Conservation (phyloP, 2,888 invertebrate species). For the Apamea anceps region DNA sequence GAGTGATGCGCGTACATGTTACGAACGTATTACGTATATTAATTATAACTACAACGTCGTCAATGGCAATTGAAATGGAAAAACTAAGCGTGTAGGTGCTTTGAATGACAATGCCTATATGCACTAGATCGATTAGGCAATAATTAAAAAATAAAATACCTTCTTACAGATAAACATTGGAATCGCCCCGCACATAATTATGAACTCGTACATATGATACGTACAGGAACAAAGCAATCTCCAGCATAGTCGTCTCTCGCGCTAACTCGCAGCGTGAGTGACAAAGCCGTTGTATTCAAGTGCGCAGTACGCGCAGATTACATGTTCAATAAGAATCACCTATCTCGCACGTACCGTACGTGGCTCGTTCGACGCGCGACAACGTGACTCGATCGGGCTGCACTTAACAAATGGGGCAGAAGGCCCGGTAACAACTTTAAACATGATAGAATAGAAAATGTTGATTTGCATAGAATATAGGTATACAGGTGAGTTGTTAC, state of each 20-base stretch:
- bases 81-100: background rate
- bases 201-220: background rate
- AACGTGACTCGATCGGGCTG: slow-evolving; percentile 18
- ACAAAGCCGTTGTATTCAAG: slow-evolving; percentile 17
- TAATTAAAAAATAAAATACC: background rate
- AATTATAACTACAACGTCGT: background rate
- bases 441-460: background rate
- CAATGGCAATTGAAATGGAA: background rate
- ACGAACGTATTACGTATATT: background rate
- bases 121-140: background rate
- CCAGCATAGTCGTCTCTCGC: background rate
- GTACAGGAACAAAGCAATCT: background rate
- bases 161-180: background rate
- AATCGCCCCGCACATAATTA: background rate
- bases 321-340: slow-evolving; percentile 57
- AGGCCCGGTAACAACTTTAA: background rate
- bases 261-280: background rate
- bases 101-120: background rate
- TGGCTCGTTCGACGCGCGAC: slow-evolving; percentile 19
- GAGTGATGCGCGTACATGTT: background rate
- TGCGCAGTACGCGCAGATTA: slow-evolving; percentile 33
- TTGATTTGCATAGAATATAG: background rate
- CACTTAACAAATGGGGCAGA: background rate
- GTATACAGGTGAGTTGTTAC: background rate
- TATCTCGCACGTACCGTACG: slow-evolving; percentile 54